These are phyloP conservation scores for Holothuria leucospilota DNA, from an alignment of 53 echinoderm and acorn worm species.

Conservation along the genomic window DNA sequence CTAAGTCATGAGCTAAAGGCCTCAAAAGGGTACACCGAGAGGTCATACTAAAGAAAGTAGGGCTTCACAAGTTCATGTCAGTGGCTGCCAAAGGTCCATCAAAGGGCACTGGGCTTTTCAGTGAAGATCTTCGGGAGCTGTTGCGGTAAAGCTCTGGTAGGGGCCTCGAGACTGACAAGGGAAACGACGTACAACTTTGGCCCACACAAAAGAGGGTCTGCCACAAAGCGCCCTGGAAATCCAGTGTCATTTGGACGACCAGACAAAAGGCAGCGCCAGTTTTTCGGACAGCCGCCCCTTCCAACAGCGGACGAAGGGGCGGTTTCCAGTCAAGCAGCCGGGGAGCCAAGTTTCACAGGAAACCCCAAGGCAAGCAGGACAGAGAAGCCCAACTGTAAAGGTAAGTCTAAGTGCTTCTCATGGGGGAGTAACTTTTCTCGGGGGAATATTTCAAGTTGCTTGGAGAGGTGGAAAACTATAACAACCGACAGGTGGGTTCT, in stretches of 20 bases:
- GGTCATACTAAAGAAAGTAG: slow-evolving; percentile 13
- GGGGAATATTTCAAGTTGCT: neutral
- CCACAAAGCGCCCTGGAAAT: slow-evolving; percentile 4
- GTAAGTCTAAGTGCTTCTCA: neutral
- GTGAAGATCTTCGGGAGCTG: slow-evolving; percentile 1
- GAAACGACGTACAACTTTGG: neutral
- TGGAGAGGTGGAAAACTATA: neutral
- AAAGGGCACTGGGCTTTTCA: neutral
- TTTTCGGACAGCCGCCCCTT: slow-evolving; percentile 12
- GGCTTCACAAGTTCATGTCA: neutral
- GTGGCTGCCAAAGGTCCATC: neutral
- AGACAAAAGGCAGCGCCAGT: neutral
- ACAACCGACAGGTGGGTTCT: neutral
- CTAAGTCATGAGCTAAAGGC: too few relatives aligned
- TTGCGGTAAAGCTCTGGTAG: neutral
- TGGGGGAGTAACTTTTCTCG: neutral
- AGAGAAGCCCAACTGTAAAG: slow-evolving; percentile 12
- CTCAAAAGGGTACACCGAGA: neutral
- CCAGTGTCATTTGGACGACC: neutral
- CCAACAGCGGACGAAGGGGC: neutral
- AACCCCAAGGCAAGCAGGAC: neutral
- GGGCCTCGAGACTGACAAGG: neutral
- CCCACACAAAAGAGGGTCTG: slow-evolving; percentile 7
- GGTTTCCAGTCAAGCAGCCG: slow-evolving; percentile 29
- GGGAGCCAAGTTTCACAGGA: neutral